Evolutionary conservation across 2,797 vertebrate genomes (phyloP).

Genomic region (Australoheros facetus): DNA sequence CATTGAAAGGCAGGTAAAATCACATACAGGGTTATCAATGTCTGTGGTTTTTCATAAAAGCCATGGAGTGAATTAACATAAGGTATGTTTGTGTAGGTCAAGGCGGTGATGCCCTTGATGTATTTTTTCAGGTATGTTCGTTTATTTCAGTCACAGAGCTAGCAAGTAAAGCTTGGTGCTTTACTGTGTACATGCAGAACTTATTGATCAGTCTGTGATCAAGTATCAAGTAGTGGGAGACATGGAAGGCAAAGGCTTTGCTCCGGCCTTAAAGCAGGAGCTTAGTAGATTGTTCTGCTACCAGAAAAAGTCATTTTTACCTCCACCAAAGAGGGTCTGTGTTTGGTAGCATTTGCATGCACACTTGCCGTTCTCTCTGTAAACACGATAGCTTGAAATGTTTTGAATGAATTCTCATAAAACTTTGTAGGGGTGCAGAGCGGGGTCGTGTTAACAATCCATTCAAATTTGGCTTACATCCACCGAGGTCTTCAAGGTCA

Average conservation of each 20-base stretch:
- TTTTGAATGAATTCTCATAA: no score
- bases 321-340: no score
- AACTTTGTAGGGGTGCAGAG: no score
- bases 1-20: background rate
- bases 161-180: background rate
- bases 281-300: slow-evolving; percentile 6
- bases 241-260: background rate
- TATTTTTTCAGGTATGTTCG: background rate
- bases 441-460: no score
- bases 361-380: no score
- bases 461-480: no score
- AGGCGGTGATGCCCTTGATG: background rate
- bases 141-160: background rate
- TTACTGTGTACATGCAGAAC: no score
- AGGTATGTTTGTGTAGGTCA: background rate
- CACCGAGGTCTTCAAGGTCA: no score
- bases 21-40: background rate
- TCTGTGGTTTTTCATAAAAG: background rate
- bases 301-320: background rate
- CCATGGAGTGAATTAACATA: background rate
- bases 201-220: background rate
- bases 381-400: no score
- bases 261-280: slow-evolving; percentile 19
- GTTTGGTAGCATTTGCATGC: no score
- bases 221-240: slow-evolving; percentile 12